Conservation (phyloP, 2,797 vertebrate species). For the Lepus oiostolus region DNA sequence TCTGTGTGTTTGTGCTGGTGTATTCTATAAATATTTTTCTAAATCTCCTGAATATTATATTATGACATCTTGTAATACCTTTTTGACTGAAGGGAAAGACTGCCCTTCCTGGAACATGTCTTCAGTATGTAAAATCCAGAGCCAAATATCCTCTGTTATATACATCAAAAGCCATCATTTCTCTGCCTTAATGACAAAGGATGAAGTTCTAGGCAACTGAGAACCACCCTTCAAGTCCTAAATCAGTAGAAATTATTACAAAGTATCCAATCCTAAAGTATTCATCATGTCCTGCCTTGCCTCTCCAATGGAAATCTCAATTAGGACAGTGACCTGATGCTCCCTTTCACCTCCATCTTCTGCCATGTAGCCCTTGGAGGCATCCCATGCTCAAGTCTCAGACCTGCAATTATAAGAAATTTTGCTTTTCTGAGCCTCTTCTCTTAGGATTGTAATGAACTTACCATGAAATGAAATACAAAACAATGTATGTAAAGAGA, state of each 20-base stretch:
- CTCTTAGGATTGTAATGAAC: too few species aligned
- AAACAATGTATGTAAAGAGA: neutral
- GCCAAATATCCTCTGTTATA: neutral
- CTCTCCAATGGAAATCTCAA: neutral
- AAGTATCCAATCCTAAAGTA: neutral
- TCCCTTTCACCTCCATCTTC: neutral
- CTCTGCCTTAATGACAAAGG: neutral
- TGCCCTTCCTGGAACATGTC: neutral
- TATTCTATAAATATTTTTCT: neutral
- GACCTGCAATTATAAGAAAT: neutral
- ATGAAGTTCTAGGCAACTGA: neutral
- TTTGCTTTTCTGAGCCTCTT: neutral
- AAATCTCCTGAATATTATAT: neutral
- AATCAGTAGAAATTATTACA: neutral
- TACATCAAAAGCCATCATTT: neutral
- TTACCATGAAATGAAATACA: too few species aligned
- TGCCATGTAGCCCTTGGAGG: too few species aligned
- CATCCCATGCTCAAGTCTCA: neutral
- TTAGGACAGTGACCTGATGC: neutral
- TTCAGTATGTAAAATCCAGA: neutral
- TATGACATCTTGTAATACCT: neutral
- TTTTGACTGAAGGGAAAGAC: neutral
- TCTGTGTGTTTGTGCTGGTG: too few species aligned
- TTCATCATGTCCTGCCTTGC: neutral
- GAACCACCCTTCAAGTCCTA: neutral